phyloP scores from a whole-genome alignment of 2,797 vertebrate genomes.

The Hozukius guyotensis region DNA sequence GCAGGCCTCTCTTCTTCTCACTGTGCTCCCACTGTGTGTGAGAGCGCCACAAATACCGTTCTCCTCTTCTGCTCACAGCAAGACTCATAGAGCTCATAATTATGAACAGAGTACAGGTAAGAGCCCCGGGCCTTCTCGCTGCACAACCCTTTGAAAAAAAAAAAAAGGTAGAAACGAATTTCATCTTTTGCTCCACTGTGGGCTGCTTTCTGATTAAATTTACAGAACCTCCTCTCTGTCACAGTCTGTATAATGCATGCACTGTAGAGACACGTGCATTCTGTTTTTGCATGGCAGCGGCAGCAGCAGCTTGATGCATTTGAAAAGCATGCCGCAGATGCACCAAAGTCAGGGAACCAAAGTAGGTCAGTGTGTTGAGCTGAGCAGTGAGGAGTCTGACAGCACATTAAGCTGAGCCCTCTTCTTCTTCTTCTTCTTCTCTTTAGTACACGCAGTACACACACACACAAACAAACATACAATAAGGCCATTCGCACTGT shows the following conservation, averaged over 20 bases:
- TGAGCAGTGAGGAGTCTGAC: constrained; percentile 64
- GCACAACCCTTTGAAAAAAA: neutral
- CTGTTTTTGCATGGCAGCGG: constrained; percentile 20
- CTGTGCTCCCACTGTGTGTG: constrained; percentile 26
- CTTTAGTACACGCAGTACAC: constrained; percentile 19
- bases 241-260: neutral
- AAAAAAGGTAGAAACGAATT: neutral
- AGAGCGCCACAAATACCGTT: neutral
- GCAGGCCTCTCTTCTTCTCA: constrained; percentile 24
- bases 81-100: neutral
- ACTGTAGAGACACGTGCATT: neutral
- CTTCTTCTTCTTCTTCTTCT: constrained; percentile 30
- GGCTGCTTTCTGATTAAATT: neutral
- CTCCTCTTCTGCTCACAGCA: neutral
- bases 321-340: constrained; percentile 57
- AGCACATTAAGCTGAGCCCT: constrained; percentile 50
- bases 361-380: constrained; percentile 80
- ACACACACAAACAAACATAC: neutral
- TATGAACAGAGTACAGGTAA: neutral
- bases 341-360: constrained; percentile 60
- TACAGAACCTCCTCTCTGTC: neutral
- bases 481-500: neutral
- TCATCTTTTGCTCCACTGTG: neutral
- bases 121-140: neutral
- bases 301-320: constrained; percentile 22